These are phyloP conservation scores for Planococcus citri DNA, from an alignment of 1,140 invertebrate species.

Conservation along the genomic window DNA sequence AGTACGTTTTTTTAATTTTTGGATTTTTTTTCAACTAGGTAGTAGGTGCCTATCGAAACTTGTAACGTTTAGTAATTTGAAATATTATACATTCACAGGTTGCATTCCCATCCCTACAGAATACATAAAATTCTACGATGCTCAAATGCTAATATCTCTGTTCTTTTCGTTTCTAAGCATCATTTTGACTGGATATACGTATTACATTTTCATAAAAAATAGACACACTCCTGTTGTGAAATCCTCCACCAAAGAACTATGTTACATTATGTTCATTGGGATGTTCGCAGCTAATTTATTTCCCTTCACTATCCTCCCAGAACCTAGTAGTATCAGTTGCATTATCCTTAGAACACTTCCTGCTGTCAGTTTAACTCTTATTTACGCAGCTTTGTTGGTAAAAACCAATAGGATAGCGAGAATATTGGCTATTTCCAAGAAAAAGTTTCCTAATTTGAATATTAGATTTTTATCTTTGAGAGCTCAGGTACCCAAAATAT, in stretches of 20 bases:
- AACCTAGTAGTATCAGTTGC: background rate
- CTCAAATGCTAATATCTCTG: slow-evolving; percentile 30
- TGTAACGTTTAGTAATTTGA: too few species aligned
- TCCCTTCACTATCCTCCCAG: slow-evolving; percentile 37
- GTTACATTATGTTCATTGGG: slow-evolving; percentile 52
- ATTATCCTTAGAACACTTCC: background rate
- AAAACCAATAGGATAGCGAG: slow-evolving; percentile 84
- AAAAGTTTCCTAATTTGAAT: background rate
- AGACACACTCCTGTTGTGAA: slow-evolving; percentile 59
- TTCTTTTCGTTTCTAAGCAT: background rate
- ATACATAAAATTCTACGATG: background rate
- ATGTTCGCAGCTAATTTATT: slow-evolving; percentile 41
- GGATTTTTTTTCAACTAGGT: too few species aligned
- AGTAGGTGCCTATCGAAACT: too few species aligned
- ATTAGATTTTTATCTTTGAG: slow-evolving; percentile 52
- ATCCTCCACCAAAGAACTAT: slow-evolving; percentile 50
- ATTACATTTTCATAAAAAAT: slow-evolving; percentile 50
- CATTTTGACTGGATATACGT: slow-evolving; percentile 40
- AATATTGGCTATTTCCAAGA: slow-evolving; percentile 48
- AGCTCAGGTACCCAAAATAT: background rate
- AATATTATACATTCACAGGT: background rate
- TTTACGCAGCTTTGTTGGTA: slow-evolving; percentile 79
- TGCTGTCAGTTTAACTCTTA: slow-evolving; percentile 58
- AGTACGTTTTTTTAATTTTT: too few species aligned
- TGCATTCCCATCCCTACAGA: background rate